Evolutionary conservation across 2,888 invertebrate genomes (phyloP), one percentile per base, ranked within the genome.

Genomic region (Melolontha melolontha): DNA sequence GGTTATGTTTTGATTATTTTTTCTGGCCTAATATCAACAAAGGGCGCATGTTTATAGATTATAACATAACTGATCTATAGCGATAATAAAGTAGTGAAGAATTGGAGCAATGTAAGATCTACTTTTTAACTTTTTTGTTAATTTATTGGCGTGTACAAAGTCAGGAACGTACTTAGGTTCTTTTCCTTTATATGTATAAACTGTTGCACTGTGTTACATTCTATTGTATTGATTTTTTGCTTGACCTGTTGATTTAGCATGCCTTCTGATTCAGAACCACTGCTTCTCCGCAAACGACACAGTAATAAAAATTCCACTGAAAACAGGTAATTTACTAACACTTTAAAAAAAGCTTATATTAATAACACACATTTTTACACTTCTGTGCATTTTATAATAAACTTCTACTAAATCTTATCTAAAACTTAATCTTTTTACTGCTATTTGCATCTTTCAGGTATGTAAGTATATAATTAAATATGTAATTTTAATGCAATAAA

Each of bases 211-310:
- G n/a, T n/a, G n/a, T n/a, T n/a, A n/a, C n/a, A n/a, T 4, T 22
- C 10, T 34, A 34, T 10, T 6, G 34, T 62, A 49, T 49, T 62
- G 47, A 49, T 49, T 47, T 47, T 34, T 34, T 49, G 14, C 40
- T 41, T 44, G 59, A 49, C 59, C 59, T 62, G 59, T 62, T 62
- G 59, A 44, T 62, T n/a, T 47, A 47, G 34, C 29, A 62, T 62
- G 59, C 47, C 11, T 47, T 14, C 59, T 11, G 59, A 62, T 47
- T 34, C 47, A 12, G 42, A 42, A 49, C 59, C 59, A 16, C 16
- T 62, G 8, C 49, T 62, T 27, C 34, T 34, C 7, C 42, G 59
- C n/a, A 47, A 62, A 34, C 59, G 59, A 1, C 59, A 47, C n/a
- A 47, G 27, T 49, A 29, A 47, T 5, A 47, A 62, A 39, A 27